phyloP scores from a whole-genome alignment of 2,113 vertebrate species.

The Oreocharis arfaki region DNA sequence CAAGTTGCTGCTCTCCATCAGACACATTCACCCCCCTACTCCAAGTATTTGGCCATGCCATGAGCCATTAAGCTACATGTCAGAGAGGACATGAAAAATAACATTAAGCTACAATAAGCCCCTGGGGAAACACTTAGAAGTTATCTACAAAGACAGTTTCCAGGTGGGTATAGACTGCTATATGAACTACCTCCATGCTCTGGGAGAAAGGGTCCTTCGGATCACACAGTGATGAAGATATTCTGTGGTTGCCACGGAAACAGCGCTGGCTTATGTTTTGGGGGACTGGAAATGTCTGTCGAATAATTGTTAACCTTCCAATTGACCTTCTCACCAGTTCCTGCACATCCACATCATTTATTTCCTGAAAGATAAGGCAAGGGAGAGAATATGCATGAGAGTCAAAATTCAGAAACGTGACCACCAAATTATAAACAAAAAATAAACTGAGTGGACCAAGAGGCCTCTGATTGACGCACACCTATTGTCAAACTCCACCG shows the following conservation, averaged over 20 bases:
- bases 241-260: slow-evolving; percentile 93
- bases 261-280: slow-evolving; percentile 93
- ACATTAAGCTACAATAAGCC: background rate
- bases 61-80: background rate
- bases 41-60: background rate
- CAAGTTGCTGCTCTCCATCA: background rate
- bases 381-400: background rate
- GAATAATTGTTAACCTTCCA: slow-evolving; percentile 91
- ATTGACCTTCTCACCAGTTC: slow-evolving; percentile 97
- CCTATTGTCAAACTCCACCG: background rate
- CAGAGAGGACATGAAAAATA: background rate
- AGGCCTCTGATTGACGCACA: background rate
- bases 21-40: accelerated
- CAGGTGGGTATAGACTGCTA: background rate
- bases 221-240: slow-evolving; percentile 95
- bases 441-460: background rate
- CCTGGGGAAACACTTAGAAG: background rate
- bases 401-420: background rate
- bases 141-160: background rate
- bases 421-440: background rate
- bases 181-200: slow-evolving; percentile 86
- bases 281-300: slow-evolving; percentile 93
- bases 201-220: slow-evolving; percentile 92
- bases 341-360: slow-evolving; percentile 90
- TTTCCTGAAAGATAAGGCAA: slow-evolving; percentile 80